Base-by-base conservation (phyloP, 2,113 vertebrate species). In the Lasiurus cinereus region DNA sequence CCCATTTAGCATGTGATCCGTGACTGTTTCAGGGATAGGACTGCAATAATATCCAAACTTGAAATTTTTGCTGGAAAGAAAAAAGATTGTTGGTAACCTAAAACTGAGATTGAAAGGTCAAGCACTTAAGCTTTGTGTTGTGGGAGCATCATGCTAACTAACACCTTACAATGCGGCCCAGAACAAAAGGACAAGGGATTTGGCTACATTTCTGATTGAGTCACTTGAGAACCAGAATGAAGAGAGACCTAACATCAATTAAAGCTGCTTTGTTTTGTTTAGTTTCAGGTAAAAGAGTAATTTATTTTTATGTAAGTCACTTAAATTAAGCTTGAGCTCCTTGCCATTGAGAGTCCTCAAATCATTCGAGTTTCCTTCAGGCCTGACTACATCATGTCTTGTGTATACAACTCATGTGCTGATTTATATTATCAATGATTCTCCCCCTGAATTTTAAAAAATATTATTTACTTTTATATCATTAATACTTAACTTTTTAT, bases 381-480 rank as follows among this genome's bases (percentile, higher is more conserved):
- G 16, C 3, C 66, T 22, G 48, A 77, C n/a, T 14, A 27, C 27
- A 83, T 24, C n/a, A 14, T 82, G 10, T 77, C 24, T 8, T 43
- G 3, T 72, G 43, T 3, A 13, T 33, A 66, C 11, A 80, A 88
- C 2, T 3, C 33, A 46, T 22, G 56, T 29, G 36, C 8, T 73
- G 39, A 91, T 62, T 69, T 64, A 56, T 10, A 31, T 70, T 56
- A 66, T 74, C 21, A 15, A 48, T 64, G 18, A 73, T 7, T 48
- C 27, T 80, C 3, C 16, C 19, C 1, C 5, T 69, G 5, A 33
- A 43, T 29, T 64, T 24, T 16, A 14, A 50, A 52, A 52, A 64
- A 36, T 29, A 90, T 85, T 48, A 66, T 79, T 93, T 52, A 72
- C 24, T 50, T 88, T 66, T 64, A 59, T 79, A 83, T 66, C 48